phyloP scores from a whole-genome alignment of 2,888 invertebrate genomes.

The Troides oblongomaculatus region DNA sequence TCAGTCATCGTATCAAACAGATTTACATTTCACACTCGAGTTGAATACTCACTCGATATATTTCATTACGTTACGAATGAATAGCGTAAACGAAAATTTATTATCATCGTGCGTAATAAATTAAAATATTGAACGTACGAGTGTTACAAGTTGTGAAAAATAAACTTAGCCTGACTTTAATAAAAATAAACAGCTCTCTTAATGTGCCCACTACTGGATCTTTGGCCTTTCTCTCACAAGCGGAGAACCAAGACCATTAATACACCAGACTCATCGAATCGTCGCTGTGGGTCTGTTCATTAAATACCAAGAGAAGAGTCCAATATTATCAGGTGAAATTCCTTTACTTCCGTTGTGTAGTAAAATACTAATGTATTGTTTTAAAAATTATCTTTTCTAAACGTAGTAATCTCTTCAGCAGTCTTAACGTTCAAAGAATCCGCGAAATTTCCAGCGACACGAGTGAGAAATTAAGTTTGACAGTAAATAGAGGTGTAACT shows the following conservation, averaged over 20 bases:
- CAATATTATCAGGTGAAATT: no score
- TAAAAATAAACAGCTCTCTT: no score
- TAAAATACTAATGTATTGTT: no score
- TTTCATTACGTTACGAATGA: conserved; percentile 15
- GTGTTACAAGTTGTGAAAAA: no score
- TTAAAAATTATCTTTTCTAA: neutral
- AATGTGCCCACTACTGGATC: no score
- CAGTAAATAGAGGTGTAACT: conserved; percentile 77
- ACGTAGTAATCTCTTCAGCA: conserved; percentile 10
- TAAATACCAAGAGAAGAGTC: no score
- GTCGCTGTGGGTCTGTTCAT: no score
- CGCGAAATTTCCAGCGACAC: conserved; percentile 64
- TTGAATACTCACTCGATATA: conserved; percentile 35
- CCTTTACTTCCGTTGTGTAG: no score
- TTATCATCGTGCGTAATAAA: neutral
- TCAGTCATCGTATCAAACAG: conserved; percentile 53
- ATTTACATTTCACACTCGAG: conserved; percentile 44
- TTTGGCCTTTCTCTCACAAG: no score
- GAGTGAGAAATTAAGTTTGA: conserved; percentile 74
- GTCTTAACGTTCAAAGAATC: conserved; percentile 30
- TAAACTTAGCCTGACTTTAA: no score
- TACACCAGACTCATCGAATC: no score
- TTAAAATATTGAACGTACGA: neutral
- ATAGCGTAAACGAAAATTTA: conserved; percentile 2
- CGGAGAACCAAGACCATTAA: no score